Conservation (phyloP, 35 echinoderm and acorn worm genomes). For the Apostichopus californicus region DNA sequence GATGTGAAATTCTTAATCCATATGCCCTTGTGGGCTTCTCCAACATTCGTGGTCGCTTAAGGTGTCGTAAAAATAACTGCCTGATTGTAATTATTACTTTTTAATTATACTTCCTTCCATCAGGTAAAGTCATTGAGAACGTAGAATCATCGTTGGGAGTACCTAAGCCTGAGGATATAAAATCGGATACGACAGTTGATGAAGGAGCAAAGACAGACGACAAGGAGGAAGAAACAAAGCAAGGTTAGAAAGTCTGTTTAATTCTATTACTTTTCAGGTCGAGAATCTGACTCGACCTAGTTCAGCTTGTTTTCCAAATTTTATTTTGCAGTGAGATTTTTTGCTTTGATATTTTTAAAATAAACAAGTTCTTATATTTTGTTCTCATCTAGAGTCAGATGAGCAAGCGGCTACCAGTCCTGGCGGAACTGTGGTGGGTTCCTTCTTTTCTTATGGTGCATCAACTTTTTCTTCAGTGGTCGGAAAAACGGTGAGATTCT, state of each 20-base stretch:
- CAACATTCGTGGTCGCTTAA: no score
- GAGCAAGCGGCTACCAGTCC: background rate
- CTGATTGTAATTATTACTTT: no score
- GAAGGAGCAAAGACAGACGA: constrained; percentile 45
- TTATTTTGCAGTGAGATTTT: no score
- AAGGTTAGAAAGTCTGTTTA: no score
- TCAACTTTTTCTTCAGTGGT: constrained; percentile 81
- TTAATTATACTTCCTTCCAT: background rate
- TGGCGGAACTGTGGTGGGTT: constrained; percentile 25
- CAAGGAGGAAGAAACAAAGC: background rate
- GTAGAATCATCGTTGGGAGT: constrained; percentile 87
- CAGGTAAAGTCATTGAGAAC: constrained; percentile 89
- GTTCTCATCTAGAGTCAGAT: background rate
- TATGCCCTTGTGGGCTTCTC: no score
- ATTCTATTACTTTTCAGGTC: no score
- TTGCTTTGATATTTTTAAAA: no score
- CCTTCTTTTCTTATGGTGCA: constrained; percentile 83
- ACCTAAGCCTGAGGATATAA: constrained; percentile 73
- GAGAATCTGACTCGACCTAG: no score
- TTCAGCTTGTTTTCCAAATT: no score
- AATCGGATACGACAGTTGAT: background rate
- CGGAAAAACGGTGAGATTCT: constrained; percentile 78
- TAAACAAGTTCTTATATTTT: no score
- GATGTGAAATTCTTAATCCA: no score
- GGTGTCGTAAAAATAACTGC: no score